Evolutionary conservation across 2,113 vertebrate species (phyloP).

Genomic region (Petromus typicus): DNA sequence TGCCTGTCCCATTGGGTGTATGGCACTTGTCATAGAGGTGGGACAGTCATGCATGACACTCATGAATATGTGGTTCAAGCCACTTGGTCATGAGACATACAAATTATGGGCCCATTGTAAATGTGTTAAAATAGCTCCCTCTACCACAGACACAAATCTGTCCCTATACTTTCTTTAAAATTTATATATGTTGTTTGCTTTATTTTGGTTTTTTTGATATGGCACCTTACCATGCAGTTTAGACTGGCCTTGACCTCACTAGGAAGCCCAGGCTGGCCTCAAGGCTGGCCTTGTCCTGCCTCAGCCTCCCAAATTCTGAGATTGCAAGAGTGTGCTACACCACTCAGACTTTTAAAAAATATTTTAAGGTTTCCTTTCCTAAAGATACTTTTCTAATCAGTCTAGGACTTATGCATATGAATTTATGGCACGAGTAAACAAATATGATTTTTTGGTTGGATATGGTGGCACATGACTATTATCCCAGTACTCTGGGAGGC

Average conservation of each 20-base stretch:
- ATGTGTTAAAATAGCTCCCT: not conserved
- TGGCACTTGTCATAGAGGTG: not conserved
- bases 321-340: not conserved
- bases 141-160: not conserved
- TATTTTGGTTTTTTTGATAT: not conserved
- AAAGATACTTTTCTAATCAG: not conserved
- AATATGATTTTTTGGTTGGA: not conserved
- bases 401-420: not conserved
- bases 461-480: not conserved
- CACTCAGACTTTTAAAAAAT: not conserved
- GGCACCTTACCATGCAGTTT: not conserved
- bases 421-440: not conserved
- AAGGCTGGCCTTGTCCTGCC: not conserved
- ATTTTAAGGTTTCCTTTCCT: slow-evolving; percentile 3
- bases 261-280: not conserved
- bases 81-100: not conserved
- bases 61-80: not conserved
- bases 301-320: not conserved
- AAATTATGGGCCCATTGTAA: not conserved
- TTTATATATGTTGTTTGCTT: not conserved
- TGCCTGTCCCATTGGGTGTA: not conserved
- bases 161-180: not conserved
- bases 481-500: not conserved
- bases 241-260: not conserved
- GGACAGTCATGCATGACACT: not conserved